A percentile compares a stretch with the other conserved stretches of the same genome.
phyloP scores from a whole-genome alignment of 2,888 invertebrate genomes.

The Dendrolimus pini region DNA sequence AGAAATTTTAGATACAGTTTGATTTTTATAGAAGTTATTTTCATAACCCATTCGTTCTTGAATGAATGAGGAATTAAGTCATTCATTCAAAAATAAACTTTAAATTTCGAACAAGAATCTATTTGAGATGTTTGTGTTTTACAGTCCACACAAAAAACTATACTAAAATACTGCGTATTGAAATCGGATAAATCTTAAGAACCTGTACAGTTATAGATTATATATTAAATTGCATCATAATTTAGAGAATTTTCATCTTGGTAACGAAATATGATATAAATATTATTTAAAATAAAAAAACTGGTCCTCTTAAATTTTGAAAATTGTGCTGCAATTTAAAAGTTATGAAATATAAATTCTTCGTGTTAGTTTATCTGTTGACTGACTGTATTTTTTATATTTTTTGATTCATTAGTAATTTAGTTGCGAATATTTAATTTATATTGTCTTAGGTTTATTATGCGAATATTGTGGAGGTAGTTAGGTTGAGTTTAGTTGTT shows the following conservation, averaged over 20 bases:
- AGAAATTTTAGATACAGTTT: too few relatives aligned
- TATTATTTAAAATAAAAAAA: neutral
- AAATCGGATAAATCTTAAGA: neutral
- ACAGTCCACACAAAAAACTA: neutral
- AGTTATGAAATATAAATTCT: neutral
- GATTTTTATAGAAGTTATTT: too few relatives aligned
- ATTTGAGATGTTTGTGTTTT: neutral
- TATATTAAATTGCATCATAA: neutral
- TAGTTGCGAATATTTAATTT: neutral
- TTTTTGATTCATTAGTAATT: neutral
- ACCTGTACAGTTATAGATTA: neutral
- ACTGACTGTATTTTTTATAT: constrained; percentile 3
- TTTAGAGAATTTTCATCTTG: neutral
- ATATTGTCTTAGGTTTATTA: neutral
- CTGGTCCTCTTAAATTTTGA: neutral
- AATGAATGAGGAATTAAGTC: too few relatives aligned
- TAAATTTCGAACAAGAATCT: too few relatives aligned
- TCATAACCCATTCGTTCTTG: too few relatives aligned
- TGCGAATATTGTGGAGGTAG: too few relatives aligned
- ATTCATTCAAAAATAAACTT: too few relatives aligned
- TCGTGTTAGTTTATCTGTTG: constrained; percentile 1
- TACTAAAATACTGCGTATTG: neutral
- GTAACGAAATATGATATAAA: neutral
- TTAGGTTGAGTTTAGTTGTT: too few relatives aligned
- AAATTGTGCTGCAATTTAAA: neutral